Evolutionary conservation across 2,888 invertebrate genomes (phyloP).

Genomic region (Ametastegia equiseti): DNA sequence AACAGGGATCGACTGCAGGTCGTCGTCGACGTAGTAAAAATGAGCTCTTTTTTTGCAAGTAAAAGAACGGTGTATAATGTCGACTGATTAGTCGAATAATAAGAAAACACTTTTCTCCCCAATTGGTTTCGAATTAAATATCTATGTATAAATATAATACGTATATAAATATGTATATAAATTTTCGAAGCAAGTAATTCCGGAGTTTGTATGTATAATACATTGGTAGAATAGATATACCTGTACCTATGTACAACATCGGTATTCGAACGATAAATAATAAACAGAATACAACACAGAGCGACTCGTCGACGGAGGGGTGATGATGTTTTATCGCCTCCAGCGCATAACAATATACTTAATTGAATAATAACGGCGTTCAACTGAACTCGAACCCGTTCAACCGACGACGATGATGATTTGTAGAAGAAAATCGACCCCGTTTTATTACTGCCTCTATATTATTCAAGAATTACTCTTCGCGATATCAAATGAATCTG

Average conservation of each 20-base stretch:
- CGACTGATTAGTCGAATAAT: constrained; percentile 18
- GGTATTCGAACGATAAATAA: neutral
- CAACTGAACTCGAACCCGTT: neutral
- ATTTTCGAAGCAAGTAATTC: too few relatives aligned
- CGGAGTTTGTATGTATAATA: too few relatives aligned
- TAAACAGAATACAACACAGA: neutral
- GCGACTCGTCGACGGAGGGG: neutral
- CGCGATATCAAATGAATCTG: too few relatives aligned
- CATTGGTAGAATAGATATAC: too few relatives aligned
- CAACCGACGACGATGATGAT: neutral
- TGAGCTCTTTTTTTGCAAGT: too few relatives aligned
- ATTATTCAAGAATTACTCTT: too few relatives aligned
- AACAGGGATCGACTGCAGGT: neutral
- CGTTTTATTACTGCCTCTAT: neutral
- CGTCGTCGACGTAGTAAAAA: too few relatives aligned
- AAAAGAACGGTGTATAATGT: neutral
- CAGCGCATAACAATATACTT: constrained; percentile 27
- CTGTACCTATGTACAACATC: neutral
- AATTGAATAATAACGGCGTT: constrained; percentile 28
- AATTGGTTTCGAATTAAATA: constrained; percentile 30
- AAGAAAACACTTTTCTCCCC: neutral
- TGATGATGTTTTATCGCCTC: constrained; percentile 21
- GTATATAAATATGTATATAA: too few relatives aligned
- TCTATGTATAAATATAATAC: too few relatives aligned
- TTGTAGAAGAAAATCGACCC: neutral